Percentiles rank a stretch among this genome's conserved stretches.
phyloP scores from a whole-genome alignment of 1,140 invertebrate species.

The Drosophila pachea region DNA sequence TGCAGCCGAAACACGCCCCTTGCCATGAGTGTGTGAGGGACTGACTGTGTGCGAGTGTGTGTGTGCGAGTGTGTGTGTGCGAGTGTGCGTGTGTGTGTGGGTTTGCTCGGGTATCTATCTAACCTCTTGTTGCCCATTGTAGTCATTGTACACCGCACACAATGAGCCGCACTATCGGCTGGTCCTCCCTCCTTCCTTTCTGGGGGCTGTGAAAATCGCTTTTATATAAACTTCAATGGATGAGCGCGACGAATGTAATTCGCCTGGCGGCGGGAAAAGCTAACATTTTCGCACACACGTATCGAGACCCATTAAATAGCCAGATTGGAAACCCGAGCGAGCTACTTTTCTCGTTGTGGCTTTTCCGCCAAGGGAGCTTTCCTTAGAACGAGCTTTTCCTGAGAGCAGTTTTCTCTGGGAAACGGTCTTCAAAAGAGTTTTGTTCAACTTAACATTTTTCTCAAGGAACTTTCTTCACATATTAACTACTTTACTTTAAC shows the following conservation, averaged over 20 bases:
- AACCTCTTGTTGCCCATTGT: slow-evolving; percentile 74
- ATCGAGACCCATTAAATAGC: slow-evolving; percentile 6
- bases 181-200: slow-evolving; percentile 26
- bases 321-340: neutral
- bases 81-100: too few species aligned
- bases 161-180: slow-evolving; percentile 60
- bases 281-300: slow-evolving; percentile 4
- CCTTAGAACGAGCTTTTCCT: too few species aligned
- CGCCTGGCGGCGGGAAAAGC: slow-evolving; percentile 9
- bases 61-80: slow-evolving; percentile 39
- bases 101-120: slow-evolving; percentile 37
- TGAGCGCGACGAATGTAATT: slow-evolving; percentile 31
- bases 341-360: neutral
- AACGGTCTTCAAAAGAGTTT: too few species aligned
- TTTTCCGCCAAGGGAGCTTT: too few species aligned
- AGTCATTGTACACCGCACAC: slow-evolving; percentile 54
- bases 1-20: slow-evolving; percentile 60
- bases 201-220: slow-evolving; percentile 64
- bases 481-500: too few species aligned
- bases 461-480: too few species aligned
- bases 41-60: slow-evolving; percentile 20
- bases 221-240: slow-evolving; percentile 73
- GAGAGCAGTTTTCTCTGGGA: too few species aligned
- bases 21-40: slow-evolving; percentile 17
- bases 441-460: too few species aligned